These are phyloP conservation scores for Stenodera caucasica DNA, from an alignment of 2,888 invertebrate genomes.

Conservation along the genomic window DNA sequence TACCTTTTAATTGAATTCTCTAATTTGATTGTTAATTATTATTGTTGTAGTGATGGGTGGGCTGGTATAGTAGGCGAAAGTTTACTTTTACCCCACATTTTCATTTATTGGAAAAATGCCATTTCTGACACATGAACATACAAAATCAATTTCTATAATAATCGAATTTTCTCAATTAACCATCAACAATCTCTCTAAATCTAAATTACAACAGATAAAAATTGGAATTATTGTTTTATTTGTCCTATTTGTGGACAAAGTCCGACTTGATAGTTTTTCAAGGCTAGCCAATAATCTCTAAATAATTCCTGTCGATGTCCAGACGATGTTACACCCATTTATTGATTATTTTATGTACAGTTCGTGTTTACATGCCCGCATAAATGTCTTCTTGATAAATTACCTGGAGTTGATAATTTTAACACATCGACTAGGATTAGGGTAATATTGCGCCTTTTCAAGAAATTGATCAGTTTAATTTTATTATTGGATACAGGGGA, in stretches of 20 bases:
- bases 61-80: not conserved
- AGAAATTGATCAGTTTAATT: no score
- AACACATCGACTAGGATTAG: not conserved
- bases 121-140: not conserved
- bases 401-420: not conserved
- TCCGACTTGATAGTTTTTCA: no score
- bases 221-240: no score
- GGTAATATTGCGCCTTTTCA: not conserved
- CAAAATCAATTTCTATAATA: not conserved
- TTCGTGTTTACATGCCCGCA: not conserved
- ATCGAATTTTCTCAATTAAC: not conserved
- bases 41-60: not conserved
- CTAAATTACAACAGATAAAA: no score
- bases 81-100: not conserved
- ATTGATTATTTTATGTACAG: not conserved
- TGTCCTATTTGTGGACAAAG: no score
- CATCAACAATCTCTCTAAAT: no score
- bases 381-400: constrained; percentile 1
- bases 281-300: not conserved
- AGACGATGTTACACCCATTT: constrained; percentile 6
- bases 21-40: constrained; percentile 7
- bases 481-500: no score
- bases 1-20: not conserved
- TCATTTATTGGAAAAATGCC: constrained; percentile 3
- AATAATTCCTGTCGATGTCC: not conserved